Evolutionary conservation across 2,888 invertebrate genomes (phyloP), one percentile per base, ranked within the genome.

Genomic region (Conchocele bisecta): DNA sequence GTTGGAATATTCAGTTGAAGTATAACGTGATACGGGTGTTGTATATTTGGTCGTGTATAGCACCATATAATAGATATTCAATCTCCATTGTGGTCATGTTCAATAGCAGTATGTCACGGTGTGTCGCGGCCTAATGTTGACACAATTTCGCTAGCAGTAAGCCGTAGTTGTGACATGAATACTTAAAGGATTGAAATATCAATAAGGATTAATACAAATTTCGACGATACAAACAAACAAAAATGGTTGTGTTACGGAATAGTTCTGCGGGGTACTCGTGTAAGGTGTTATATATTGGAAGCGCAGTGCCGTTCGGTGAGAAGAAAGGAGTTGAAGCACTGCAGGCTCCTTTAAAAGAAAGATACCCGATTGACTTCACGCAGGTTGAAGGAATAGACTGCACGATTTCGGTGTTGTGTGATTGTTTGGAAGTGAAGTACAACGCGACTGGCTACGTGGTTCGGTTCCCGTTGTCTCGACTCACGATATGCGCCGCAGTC

Each of bases 341-440:
- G 7, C 90, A 90, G 75, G 79, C 83, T 57, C 90, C 87, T 0
- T 67, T 88, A 2, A 60, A 68, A 28, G 76, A 82, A 35, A 73
- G 88, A n/a, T 89, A 88, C 78, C 84, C 83, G 1, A 56, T 60
- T 7, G 76, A 83, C 15, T 71, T 82, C 11, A 71, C 75, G 6
- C 74, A 82, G n/a, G 83, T 88, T n/a, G 63, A 82, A 17, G 90
- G 90, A 0, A 86, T 91, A 26, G 84, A 89, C 54, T 97, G 98
- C 82, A 98, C 98, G 97, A 93, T 99, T 58, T 97, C 97, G 83
- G 98, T 99, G 60, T 98, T 98, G 97, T 97, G 97, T 78, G 98
- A 98, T 90, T 99, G 99, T 54, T 95, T 99, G 79, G 89, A 93
- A 54, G 81, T 99, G 80, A 98, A 98, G 92, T 99, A 99, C 91